Evolutionary conservation across 2,888 invertebrate species (phyloP).

Genomic region (Alcis repandata): DNA sequence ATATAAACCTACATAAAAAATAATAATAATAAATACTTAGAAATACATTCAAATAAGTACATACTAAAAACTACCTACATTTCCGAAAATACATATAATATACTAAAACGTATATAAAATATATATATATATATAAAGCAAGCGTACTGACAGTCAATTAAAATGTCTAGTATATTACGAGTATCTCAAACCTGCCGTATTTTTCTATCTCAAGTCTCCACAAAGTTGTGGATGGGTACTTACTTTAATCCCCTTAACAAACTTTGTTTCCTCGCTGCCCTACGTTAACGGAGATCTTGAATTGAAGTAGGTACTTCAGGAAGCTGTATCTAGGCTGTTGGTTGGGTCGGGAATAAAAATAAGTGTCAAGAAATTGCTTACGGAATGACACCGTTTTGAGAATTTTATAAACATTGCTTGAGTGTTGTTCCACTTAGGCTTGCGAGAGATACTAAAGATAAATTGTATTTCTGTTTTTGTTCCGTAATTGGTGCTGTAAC

Average conservation of each 20-base stretch:
- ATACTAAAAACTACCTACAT: too few relatives aligned
- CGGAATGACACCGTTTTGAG: neutral
- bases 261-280: slow-evolving; percentile 52
- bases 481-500: too few relatives aligned
- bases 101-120: too few relatives aligned
- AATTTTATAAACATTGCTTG: neutral
- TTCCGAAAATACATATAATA: too few relatives aligned
- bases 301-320: slow-evolving; percentile 20
- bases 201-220: slow-evolving; percentile 28
- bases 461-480: too few relatives aligned
- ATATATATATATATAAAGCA: too few relatives aligned
- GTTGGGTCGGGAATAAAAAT: slow-evolving; percentile 1
- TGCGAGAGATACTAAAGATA: neutral
- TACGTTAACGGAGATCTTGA: slow-evolving; percentile 44
- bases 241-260: slow-evolving; percentile 54
- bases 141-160: neutral
- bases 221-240: slow-evolving; percentile 47
- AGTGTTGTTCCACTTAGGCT: neutral
- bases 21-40: too few relatives aligned
- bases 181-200: neutral
- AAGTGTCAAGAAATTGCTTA: slow-evolving; percentile 16
- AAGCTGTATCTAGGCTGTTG: slow-evolving; percentile 13
- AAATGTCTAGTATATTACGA: neutral
- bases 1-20: too few relatives aligned
- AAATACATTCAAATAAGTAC: too few relatives aligned